These are phyloP conservation scores for Cathartes aura DNA, from an alignment of 2,113 vertebrate species.

Conservation along the genomic window DNA sequence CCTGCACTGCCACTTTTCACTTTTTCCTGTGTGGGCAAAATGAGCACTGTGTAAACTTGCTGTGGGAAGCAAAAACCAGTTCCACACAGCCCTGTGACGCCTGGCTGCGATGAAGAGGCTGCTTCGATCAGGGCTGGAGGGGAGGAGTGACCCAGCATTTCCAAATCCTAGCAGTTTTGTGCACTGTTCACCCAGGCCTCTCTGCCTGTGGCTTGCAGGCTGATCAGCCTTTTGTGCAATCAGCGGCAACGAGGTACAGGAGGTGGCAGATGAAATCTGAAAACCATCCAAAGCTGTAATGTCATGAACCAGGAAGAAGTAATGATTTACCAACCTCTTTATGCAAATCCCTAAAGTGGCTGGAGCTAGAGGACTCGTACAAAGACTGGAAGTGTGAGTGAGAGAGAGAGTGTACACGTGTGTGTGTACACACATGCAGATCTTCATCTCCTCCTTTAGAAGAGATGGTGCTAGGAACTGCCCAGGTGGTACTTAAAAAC, in stretches of 20 bases:
- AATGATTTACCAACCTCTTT: conserved; percentile 59
- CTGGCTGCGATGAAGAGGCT: background rate
- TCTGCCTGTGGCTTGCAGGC: background rate
- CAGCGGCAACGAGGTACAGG: background rate
- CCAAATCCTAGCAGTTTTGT: background rate
- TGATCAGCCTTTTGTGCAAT: background rate
- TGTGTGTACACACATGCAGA: background rate
- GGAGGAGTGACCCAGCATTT: background rate
- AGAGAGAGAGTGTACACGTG: background rate
- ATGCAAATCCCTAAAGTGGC: conserved; percentile 75
- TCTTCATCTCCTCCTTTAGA: background rate
- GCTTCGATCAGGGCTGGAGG: background rate
- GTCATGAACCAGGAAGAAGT: conserved; percentile 78
- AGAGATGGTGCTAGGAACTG: background rate
- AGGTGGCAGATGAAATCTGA: conserved; percentile 64
- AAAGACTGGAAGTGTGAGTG: background rate
- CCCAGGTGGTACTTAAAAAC: background rate
- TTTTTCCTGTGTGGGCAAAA: background rate
- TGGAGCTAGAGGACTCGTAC: conserved; percentile 39
- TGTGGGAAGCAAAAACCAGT: background rate
- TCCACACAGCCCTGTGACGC: background rate
- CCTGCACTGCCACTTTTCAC: background rate
- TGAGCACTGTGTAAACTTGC: background rate
- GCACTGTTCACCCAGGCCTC: background rate
- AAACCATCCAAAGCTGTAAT: conserved; percentile 50